These are phyloP conservation scores for Babyrousa celebensis DNA, from an alignment of 2,797 vertebrate species.

Conservation along the genomic window DNA sequence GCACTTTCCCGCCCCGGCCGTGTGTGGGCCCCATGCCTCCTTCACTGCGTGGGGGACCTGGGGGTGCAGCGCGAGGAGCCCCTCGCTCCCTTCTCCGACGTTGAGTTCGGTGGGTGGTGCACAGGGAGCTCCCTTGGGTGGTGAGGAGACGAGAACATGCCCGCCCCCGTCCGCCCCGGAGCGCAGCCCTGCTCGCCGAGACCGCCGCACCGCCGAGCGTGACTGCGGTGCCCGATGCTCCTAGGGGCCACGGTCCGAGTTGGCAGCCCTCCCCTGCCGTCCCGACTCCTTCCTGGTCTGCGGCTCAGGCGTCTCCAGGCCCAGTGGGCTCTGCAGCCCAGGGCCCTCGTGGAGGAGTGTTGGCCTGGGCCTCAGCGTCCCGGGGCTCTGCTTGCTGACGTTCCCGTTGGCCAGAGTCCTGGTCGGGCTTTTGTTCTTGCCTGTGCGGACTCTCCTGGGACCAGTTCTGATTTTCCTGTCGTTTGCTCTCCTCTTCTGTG, in stretches of 20 bases:
- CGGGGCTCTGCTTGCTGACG: not conserved
- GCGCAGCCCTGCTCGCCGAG: too few species aligned
- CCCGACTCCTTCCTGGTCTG: not conserved
- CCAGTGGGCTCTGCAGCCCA: not conserved
- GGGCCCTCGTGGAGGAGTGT: not conserved
- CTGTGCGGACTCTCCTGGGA: too few species aligned
- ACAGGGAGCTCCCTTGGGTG: not conserved
- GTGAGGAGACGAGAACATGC: not conserved
- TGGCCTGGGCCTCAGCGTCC: not conserved
- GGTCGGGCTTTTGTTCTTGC: not conserved
- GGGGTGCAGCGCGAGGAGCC: too few species aligned
- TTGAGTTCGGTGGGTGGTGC: not conserved
- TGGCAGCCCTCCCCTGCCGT: not conserved
- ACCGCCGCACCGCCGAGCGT: too few species aligned
- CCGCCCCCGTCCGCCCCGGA: too few species aligned
- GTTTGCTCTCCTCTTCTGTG: not conserved
- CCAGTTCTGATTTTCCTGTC: not conserved
- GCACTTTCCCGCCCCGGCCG: not conserved
- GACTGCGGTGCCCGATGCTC: too few species aligned
- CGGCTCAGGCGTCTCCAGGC: not conserved
- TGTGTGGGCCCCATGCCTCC: not conserved
- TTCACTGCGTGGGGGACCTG: too few species aligned
- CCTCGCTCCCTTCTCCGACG: too few species aligned
- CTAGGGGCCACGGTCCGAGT: not conserved
- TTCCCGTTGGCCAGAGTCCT: not conserved